Evolutionary conservation across 2,888 invertebrate species (phyloP).

Genomic region (Nymphalis c-album): DNA sequence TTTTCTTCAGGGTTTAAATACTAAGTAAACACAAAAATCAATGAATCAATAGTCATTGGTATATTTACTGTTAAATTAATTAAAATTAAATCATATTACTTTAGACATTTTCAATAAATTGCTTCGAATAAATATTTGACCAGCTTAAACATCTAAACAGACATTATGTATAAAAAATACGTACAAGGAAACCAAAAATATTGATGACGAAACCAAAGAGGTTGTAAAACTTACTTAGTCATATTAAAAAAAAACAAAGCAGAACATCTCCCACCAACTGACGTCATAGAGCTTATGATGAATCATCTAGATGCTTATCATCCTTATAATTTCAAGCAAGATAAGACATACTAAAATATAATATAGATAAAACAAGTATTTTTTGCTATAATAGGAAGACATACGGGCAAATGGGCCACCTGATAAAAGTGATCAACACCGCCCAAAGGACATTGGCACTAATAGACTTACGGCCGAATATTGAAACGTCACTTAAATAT

Average conservation of each 20-base stretch:
- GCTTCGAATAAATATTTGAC: neutral
- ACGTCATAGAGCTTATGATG: slow-evolving; percentile 22
- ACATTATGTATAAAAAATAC: neutral
- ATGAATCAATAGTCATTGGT: too few relatives aligned
- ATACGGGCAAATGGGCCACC: too few relatives aligned
- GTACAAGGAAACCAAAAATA: slow-evolving; percentile 4
- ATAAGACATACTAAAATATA: slow-evolving; percentile 10
- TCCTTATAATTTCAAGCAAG: slow-evolving; percentile 1
- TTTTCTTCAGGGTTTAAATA: too few relatives aligned
- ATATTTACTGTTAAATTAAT: too few relatives aligned
- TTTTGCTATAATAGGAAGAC: too few relatives aligned
- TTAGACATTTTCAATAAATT: too few relatives aligned
- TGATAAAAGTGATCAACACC: too few relatives aligned
- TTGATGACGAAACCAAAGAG: neutral
- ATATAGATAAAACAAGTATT: neutral
- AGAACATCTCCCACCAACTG: slow-evolving; percentile 12
- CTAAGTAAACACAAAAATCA: too few relatives aligned
- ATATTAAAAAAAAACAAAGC: slow-evolving; percentile 22
- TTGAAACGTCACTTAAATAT: too few relatives aligned
- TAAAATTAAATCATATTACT: too few relatives aligned
- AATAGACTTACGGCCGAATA: too few relatives aligned
- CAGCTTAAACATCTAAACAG: neutral
- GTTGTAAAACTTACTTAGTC: slow-evolving; percentile 15
- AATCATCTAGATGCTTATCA: slow-evolving; percentile 24
- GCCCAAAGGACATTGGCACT: too few relatives aligned